These are phyloP conservation scores for Ichneumoninae sp. DNA, from an alignment of 2,888 invertebrate species.

Conservation along the genomic window DNA sequence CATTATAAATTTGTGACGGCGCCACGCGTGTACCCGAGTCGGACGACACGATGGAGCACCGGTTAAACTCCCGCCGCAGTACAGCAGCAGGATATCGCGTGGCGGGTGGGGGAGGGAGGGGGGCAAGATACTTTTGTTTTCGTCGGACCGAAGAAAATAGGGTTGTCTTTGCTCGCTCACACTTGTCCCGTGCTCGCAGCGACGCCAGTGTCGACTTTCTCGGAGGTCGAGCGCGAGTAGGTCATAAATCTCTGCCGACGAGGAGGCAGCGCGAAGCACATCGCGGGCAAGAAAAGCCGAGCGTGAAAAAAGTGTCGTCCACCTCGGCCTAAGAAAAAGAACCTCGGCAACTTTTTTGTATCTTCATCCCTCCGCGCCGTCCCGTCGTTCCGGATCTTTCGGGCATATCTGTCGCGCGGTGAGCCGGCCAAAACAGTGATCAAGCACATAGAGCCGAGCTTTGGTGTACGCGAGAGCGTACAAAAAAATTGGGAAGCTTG, in stretches of 20 bases:
- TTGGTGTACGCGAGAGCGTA: neutral
- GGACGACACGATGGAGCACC: constrained; percentile 17
- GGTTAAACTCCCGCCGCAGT: constrained; percentile 5
- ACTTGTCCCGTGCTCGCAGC: constrained; percentile 22
- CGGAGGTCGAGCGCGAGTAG: constrained; percentile 34
- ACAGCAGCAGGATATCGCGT: constrained; percentile 33
- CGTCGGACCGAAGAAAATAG: constrained; percentile 61
- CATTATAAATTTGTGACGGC: constrained; percentile 64
- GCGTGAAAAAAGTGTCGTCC: constrained; percentile 41
- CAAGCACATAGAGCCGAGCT: neutral
- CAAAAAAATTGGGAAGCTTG: neutral
- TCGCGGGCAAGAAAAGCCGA: constrained; percentile 11
- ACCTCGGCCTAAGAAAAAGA: constrained; percentile 49
- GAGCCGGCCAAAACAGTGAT: constrained; percentile 30
- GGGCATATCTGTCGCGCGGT: neutral
- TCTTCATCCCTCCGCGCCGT: neutral
- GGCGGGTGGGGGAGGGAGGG: neutral
- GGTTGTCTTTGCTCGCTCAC: constrained; percentile 46
- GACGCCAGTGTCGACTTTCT: constrained; percentile 35
- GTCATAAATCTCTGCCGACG: constrained; percentile 57
- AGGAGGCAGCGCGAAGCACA: constrained; percentile 29
- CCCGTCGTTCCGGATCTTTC: neutral
- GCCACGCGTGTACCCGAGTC: constrained; percentile 34
- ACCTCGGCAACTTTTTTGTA: constrained; percentile 42
- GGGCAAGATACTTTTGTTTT: constrained; percentile 64